Evolutionary conservation across 1,140 invertebrate genomes (phyloP).

Genomic region (Lethrus apterus): DNA sequence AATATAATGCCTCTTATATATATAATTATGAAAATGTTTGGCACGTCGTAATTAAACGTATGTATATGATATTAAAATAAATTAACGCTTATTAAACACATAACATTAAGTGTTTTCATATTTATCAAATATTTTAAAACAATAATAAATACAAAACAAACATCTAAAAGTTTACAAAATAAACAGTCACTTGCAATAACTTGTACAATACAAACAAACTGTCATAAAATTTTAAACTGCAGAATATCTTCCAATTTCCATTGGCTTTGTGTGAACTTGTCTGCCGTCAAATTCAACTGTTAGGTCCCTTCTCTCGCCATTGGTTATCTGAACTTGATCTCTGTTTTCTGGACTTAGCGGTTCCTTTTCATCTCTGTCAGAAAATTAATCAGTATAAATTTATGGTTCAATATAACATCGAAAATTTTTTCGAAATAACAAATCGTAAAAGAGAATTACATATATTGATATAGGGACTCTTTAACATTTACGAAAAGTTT

Average conservation of each 20-base stretch:
- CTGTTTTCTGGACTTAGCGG: slow-evolving; percentile 59
- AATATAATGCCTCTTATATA: no score
- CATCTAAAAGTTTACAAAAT: background rate
- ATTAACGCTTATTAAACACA: slow-evolving; percentile 4
- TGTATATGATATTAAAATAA: slow-evolving; percentile 2
- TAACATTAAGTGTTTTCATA: background rate
- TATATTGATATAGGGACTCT: no score
- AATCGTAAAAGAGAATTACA: background rate
- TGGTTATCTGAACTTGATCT: slow-evolving; percentile 52
- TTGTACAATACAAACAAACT: no score
- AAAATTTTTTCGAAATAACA: background rate
- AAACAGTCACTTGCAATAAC: background rate
- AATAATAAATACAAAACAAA: slow-evolving; percentile 6
- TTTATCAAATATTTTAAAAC: background rate
- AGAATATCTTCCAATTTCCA: slow-evolving; percentile 74
- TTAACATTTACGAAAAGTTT: no score
- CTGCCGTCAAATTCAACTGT: slow-evolving; percentile 74
- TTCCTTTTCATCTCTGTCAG: slow-evolving; percentile 69
- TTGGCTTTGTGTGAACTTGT: slow-evolving; percentile 68
- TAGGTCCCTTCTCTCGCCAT: slow-evolving; percentile 61
- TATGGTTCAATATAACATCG: background rate
- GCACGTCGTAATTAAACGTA: no score
- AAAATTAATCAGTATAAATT: background rate
- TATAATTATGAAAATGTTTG: no score
- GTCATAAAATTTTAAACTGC: slow-evolving; percentile 56